Percentiles rank a stretch among this genome's conserved stretches.
phyloP scores from a whole-genome alignment of 2,888 invertebrate genomes.

The Myathropa florea region DNA sequence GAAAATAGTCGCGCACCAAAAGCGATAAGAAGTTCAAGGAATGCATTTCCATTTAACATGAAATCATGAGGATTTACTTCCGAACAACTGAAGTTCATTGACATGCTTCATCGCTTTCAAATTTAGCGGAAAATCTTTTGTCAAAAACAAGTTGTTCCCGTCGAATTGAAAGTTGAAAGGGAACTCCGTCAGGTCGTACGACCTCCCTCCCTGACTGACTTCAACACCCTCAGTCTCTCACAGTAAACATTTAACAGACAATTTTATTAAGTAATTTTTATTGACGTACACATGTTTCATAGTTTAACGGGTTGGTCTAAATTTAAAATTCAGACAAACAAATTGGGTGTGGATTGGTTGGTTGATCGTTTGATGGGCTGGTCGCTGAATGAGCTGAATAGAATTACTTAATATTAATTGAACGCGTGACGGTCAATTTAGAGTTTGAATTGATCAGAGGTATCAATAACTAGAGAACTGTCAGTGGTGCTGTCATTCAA shows the following conservation, averaged over 20 bases:
- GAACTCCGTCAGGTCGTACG: too few relatives aligned
- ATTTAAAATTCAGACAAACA: neutral
- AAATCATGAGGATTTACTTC: constrained; percentile 29
- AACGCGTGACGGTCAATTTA: neutral
- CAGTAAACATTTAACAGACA: neutral
- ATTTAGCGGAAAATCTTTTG: constrained; percentile 1
- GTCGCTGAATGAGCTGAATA: neutral
- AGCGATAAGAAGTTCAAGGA: constrained; percentile 34
- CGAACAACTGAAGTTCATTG: constrained; percentile 32
- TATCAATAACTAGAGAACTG: neutral
- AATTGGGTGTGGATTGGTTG: neutral
- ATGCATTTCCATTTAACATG: constrained; percentile 34
- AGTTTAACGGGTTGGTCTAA: neutral
- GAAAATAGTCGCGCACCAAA: constrained; percentile 38
- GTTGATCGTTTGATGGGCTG: neutral
- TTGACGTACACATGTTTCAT: neutral
- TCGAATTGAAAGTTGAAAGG: neutral
- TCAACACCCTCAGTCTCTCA: neutral
- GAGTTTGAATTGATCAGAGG: neutral
- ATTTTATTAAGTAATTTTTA: neutral
- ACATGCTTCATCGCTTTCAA: constrained; percentile 5
- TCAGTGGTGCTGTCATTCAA: neutral
- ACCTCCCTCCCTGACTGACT: neutral
- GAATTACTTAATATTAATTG: constrained; percentile 8
- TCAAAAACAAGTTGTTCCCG: constrained; percentile 1